These are phyloP conservation scores for Sylvietta virens DNA, from an alignment of 2,113 vertebrate species.

Conservation along the genomic window DNA sequence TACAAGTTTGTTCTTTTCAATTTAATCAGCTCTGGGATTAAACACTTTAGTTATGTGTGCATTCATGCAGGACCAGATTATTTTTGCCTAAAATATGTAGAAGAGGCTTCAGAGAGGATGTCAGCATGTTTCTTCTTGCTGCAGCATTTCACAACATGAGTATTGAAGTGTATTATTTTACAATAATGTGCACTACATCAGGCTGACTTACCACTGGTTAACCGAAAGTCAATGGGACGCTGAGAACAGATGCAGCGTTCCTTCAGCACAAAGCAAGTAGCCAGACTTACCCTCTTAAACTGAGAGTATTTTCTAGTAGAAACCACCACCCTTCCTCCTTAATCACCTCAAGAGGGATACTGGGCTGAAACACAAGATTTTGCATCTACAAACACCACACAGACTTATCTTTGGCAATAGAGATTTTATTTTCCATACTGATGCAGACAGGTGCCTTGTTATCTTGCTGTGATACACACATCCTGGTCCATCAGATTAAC, in stretches of 20 bases:
- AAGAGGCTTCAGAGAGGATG: not conserved
- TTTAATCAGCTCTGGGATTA: not conserved
- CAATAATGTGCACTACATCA: not conserved
- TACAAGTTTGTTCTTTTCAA: not conserved
- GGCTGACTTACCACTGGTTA: not conserved
- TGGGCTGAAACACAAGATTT: not conserved
- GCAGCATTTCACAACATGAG: not conserved
- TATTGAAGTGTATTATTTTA: not conserved
- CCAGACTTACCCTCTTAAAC: slow-evolving; percentile 11
- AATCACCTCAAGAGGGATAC: slow-evolving; percentile 2
- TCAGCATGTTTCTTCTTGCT: not conserved
- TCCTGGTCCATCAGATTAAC: not conserved
- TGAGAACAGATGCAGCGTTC: not conserved
- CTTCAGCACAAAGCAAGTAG: not conserved
- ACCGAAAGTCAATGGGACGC: not conserved
- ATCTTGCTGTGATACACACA: not conserved
- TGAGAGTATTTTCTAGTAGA: not conserved
- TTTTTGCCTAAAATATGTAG: not conserved
- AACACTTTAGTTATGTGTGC: not conserved
- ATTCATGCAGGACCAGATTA: not conserved
- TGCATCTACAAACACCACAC: not conserved
- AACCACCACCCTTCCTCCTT: not conserved
- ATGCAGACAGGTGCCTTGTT: not conserved
- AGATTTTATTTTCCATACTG: not conserved
- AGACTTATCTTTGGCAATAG: not conserved